Base-by-base conservation (phyloP, 2,888 invertebrate genomes). In the Yponomeuta malinellus region DNA sequence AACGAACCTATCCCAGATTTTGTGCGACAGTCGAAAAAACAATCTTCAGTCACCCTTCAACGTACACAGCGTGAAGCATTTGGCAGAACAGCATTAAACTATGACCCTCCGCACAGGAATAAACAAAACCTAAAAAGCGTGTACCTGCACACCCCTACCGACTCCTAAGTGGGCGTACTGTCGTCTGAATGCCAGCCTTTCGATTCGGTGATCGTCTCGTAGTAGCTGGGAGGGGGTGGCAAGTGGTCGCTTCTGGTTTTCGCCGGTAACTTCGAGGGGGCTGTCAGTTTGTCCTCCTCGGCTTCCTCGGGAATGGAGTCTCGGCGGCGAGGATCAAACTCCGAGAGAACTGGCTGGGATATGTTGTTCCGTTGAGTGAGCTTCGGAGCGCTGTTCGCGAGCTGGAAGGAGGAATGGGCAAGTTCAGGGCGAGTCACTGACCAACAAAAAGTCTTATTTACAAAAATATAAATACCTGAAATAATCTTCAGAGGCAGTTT, bases 221-320 rank as follows among this genome's bases (percentile, higher is more conserved):
- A 89, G 69, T 92, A 91, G 1, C 82, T 88, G 0, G 90, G 91
- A 0, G 90, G 90, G 31, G 89, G 88, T 2, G 85, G 88, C 6
- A 89, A 74, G 68, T 87, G 83, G 59, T 83, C 88, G 71, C 88
- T 89, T 71, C 85, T 88, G n/a, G 89, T 87, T 71, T 89, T 89
- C 0, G 81, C 80, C 3, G 87, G 84, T 31, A 81, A 81, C 72
- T 83, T 84, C 48, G 85, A 77, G 3, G 83, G 77, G 0, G 76
- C 79, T 0, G 83, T 82, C 10, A 91, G 76, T 1, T 84, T 81
- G 69, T 93, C 92, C 74, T 93, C 93, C 69, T 93, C 93, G 0
- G 89, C 89, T 76, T 94, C 94, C 78, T 94, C 94, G 0, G 94
- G 94, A 71, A 94, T 94, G n/a, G 94, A 93, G 79, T 94, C 94